Conservation (phyloP, 2,888 invertebrate species). For the Rhamnusium bicolor region DNA sequence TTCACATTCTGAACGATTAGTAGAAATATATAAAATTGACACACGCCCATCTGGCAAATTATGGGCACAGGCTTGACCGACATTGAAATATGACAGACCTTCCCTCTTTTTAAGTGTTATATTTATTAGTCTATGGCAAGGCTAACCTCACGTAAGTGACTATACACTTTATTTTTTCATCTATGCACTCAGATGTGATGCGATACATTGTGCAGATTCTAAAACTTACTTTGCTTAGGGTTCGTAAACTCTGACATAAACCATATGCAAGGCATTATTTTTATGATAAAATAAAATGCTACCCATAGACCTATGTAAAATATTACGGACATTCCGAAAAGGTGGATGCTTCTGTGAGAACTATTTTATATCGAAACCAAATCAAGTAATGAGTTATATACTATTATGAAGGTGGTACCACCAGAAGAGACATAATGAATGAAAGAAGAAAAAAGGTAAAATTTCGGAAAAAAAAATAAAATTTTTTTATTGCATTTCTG, state of each 20-base stretch:
- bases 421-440: too few species aligned
- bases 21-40: slow-evolving; percentile 16
- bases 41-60: slow-evolving; percentile 32
- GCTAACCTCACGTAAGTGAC: slow-evolving; percentile 34
- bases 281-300: not conserved
- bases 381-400: too few species aligned
- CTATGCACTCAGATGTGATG: not conserved
- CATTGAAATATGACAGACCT: slow-evolving; percentile 33
- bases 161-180: slow-evolving; percentile 8
- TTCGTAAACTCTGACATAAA: slow-evolving; percentile 21
- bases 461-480: too few species aligned
- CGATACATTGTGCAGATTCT: slow-evolving; percentile 30
- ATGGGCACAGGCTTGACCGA: slow-evolving; percentile 24
- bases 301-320: too few species aligned
- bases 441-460: too few species aligned
- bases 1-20: slow-evolving; percentile 9
- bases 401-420: too few species aligned
- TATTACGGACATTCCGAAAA: too few species aligned
- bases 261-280: slow-evolving; percentile 12
- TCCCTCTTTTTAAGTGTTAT: slow-evolving; percentile 31
- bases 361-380: too few species aligned
- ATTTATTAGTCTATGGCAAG: slow-evolving; percentile 29
- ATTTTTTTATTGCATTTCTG: too few species aligned
- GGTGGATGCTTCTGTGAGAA: too few species aligned
- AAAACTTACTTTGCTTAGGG: slow-evolving; percentile 4